These are phyloP conservation scores for Alosa alosa DNA, from an alignment of 2,113 vertebrate species.

Conservation along the genomic window DNA sequence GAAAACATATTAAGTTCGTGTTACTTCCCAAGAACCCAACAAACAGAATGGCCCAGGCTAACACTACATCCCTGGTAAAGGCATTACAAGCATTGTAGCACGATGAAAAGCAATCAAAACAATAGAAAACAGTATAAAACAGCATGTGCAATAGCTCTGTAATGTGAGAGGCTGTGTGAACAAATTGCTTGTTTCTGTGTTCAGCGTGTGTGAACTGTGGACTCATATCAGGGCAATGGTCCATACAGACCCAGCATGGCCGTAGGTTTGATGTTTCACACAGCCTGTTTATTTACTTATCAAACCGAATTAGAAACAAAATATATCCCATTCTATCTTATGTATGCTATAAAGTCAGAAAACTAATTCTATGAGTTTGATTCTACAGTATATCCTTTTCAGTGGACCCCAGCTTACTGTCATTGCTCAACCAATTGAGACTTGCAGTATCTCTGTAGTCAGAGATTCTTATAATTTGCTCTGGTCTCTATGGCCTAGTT, in stretches of 20 bases:
- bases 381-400: neutral
- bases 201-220: neutral
- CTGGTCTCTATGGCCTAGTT: neutral
- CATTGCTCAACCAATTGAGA: neutral
- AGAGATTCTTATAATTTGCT: neutral
- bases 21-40: neutral
- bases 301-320: too few species aligned
- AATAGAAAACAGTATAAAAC: neutral
- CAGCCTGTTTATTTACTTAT: too few species aligned
- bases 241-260: too few species aligned
- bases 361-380: too few species aligned
- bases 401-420: neutral
- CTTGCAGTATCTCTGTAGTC: neutral
- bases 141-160: neutral
- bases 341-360: too few species aligned
- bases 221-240: neutral
- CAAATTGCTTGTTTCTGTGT: neutral
- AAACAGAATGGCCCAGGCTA: constrained; percentile 36
- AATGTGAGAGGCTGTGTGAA: neutral
- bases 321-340: too few species aligned
- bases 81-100: neutral
- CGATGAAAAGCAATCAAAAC: constrained; percentile 55
- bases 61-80: constrained; percentile 34
- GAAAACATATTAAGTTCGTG: neutral
- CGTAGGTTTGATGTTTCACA: too few species aligned